Evolutionary conservation across 2,113 vertebrate genomes (phyloP), one percentile per base, ranked within the genome.

Genomic region (Sialia sialis): DNA sequence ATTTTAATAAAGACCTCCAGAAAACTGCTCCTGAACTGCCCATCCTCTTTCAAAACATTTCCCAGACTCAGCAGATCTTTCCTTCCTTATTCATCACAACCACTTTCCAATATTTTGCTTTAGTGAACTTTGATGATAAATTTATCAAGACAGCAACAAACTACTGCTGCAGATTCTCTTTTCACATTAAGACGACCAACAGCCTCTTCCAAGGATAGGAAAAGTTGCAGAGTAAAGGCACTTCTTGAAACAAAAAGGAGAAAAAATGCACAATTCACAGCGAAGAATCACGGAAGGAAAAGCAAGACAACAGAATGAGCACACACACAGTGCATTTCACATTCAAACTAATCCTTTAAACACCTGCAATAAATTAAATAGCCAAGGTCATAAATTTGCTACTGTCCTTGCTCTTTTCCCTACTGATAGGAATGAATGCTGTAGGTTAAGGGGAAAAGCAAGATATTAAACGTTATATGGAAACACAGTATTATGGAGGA

Each of bases 401-500:
- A 15, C 58, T 46, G 49, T 49, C 22, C 54, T n/a, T 36, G 13
- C 16, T 87, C 68, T 44, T 46, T 51, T 59, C 26, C 67, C 36
- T 36, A 15, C 6, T 51, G 6, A 38, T 0, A 30, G 51, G 19
- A 29, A 62, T n/a, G 32, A 58, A 79, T 8, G 18, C 19, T 67
- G 39, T 25, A 27, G 38, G 38, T 36, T 63, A 83, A 39, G 23
- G 9, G 60, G 26, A 75, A 68, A 64, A 55, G 22, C 20, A 54
- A 26, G 36, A 17, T 60, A 84, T 62, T 30, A 55, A 67, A 58
- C 10, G 13, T 23, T 6, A 39, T 7, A 55, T 19, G 49, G 60
- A 73, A 64, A 60, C 4, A 41, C 0, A 3, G 5, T 18, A 2
- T 30, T 84, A n/a, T 2, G 9, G 68, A 78, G 12, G 13, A 66